phyloP scores from a whole-genome alignment of 2,797 vertebrate genomes.

The Pangasius macronema region DNA sequence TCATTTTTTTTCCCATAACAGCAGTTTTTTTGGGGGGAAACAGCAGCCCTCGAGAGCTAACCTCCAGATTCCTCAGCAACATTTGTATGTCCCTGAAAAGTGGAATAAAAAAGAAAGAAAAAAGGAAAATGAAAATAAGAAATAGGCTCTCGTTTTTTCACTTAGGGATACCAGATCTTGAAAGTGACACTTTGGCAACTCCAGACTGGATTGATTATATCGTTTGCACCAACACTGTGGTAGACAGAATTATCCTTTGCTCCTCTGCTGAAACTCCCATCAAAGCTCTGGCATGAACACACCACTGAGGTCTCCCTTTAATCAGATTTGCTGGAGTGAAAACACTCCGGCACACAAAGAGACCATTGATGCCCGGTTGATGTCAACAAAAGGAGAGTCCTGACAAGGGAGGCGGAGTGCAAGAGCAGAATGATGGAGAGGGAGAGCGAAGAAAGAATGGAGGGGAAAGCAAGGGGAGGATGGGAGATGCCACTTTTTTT shows the following conservation, averaged over 20 bases:
- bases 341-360: slow-evolving; percentile 59
- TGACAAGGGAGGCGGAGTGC: slow-evolving; percentile 52
- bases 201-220: slow-evolving; percentile 59
- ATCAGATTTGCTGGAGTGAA: slow-evolving; percentile 62
- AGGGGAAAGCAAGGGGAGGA: slow-evolving; percentile 32
- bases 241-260: slow-evolving; percentile 57
- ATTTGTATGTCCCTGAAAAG: neutral
- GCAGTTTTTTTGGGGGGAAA: neutral
- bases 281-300: slow-evolving; percentile 58
- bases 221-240: slow-evolving; percentile 53
- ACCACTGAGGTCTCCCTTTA: slow-evolving; percentile 56
- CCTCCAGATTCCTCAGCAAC: slow-evolving; percentile 29
- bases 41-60: neutral
- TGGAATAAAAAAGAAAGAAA: neutral
- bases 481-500: slow-evolving; percentile 26
- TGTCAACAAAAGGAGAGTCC: slow-evolving; percentile 61
- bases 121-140: neutral
- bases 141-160: slow-evolving; percentile 40
- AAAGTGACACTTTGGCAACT: slow-evolving; percentile 54
- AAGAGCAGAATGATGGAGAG: slow-evolving; percentile 49
- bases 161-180: slow-evolving; percentile 61
- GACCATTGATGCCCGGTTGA: slow-evolving; percentile 56
- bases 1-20: slow-evolving; percentile 12
- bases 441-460: slow-evolving; percentile 40
- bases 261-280: slow-evolving; percentile 54